A percentile compares a stretch with the other conserved stretches of the same genome.
Evolutionary conservation across 2,797 vertebrate species (phyloP).

Genomic region (Borostomias antarcticus): DNA sequence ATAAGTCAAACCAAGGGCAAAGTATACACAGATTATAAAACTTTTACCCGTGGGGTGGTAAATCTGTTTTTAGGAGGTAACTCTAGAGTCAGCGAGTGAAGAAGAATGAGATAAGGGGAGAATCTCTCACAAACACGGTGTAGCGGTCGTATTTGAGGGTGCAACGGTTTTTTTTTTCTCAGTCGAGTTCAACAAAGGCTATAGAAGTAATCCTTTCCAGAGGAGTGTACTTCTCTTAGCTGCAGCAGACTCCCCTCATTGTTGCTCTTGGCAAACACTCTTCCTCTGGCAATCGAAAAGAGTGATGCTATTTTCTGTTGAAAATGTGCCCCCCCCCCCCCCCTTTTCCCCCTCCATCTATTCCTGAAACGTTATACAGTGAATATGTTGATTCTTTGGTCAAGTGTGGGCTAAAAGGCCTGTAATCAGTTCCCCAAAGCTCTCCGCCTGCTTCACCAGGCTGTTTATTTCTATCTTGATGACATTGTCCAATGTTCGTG

Average conservation of each 20-base stretch:
- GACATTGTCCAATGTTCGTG: conserved; percentile 61
- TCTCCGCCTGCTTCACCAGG: conserved; percentile 49
- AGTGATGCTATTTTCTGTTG: conserved; percentile 69
- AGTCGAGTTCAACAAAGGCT: conserved; percentile 60
- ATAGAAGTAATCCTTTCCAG: conserved; percentile 61
- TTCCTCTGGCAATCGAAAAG: conserved; percentile 56
- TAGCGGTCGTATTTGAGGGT: conserved; percentile 39
- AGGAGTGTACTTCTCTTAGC: conserved; percentile 54
- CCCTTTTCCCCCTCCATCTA: conserved; percentile 48
- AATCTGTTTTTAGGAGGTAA: conserved; percentile 48
- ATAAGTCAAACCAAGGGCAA: conserved; percentile 53
- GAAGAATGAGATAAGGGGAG: conserved; percentile 37
- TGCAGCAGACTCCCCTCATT: conserved; percentile 61
- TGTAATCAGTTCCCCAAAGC: conserved; percentile 74
- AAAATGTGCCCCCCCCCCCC: conserved; percentile 34
- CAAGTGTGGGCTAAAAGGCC: conserved; percentile 64
- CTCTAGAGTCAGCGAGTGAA: conserved; percentile 1
- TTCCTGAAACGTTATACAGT: conserved; percentile 66
- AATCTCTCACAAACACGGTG: conserved; percentile 24
- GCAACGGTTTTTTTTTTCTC: conserved; percentile 49
- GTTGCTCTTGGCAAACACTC: conserved; percentile 66
- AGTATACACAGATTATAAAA: conserved; percentile 36
- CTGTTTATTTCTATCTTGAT: conserved; percentile 66
- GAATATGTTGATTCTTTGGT: conserved; percentile 70
- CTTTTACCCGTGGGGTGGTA: conserved; percentile 35